Conservation (phyloP, 2,113 vertebrate genomes). For the Tragelaphus imberbis region DNA sequence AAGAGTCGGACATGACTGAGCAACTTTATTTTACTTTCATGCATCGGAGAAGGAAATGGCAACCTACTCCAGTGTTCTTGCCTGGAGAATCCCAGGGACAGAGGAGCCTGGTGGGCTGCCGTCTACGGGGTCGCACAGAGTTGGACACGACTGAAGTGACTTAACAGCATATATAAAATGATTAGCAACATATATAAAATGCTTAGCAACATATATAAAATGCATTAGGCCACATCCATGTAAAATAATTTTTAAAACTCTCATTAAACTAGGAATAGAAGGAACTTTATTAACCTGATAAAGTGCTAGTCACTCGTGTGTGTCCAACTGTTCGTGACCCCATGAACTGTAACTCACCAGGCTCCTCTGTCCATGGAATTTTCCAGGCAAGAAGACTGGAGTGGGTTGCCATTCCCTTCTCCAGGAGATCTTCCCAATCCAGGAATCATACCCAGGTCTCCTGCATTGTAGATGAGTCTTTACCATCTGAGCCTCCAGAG, state of each 20-base stretch:
- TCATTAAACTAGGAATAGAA: neutral
- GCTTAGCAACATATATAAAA: neutral
- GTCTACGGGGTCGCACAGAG: too few species aligned
- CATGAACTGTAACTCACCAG: neutral
- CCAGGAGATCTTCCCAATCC: neutral
- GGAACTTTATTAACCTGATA: neutral
- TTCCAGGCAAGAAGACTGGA: neutral
- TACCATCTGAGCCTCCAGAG: neutral
- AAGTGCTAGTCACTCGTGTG: neutral
- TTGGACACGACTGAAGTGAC: too few species aligned
- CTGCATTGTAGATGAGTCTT: neutral
- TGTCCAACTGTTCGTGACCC: neutral
- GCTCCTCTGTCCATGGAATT: neutral
- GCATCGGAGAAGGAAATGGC: too few species aligned
- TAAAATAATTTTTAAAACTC: neutral
- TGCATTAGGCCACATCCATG: neutral
- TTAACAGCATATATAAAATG: too few species aligned
- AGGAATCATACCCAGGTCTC: rapidly evolving
- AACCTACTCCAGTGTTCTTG: too few species aligned
- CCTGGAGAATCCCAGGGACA: too few species aligned
- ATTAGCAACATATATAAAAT: too few species aligned
- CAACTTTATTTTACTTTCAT: too few species aligned
- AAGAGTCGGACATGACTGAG: too few species aligned
- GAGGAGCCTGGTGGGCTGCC: too few species aligned
- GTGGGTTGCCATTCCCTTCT: neutral